Evolutionary conservation across 1,140 invertebrate species (phyloP).

Genomic region (Onthophagus taurus): DNA sequence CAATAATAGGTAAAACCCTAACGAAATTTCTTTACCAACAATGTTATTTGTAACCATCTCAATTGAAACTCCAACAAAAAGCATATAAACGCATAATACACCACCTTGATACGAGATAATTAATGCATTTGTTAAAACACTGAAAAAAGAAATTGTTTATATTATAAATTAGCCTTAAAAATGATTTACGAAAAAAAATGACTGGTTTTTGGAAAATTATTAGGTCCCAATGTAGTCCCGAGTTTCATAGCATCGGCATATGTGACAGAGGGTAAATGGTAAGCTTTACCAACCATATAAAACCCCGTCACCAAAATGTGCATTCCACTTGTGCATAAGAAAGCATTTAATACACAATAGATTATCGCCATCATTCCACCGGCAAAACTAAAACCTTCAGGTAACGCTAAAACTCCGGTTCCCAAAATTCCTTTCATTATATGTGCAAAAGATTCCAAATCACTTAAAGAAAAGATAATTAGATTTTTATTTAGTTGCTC

Average conservation of each 20-base stretch:
- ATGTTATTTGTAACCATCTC: constrained; percentile 2
- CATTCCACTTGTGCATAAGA: constrained; percentile 55
- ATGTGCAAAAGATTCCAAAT: constrained; percentile 46
- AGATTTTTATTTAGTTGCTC: too few species aligned
- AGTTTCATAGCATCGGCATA: constrained; percentile 1
- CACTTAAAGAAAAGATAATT: constrained; percentile 1
- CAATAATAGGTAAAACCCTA: not conserved
- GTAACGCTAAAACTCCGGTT: constrained; percentile 62
- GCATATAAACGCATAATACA: constrained; percentile 3
- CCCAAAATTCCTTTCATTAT: constrained; percentile 56
- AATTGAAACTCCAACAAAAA: constrained; percentile 4
- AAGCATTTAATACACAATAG: constrained; percentile 45
- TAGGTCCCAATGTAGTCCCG: not conserved
- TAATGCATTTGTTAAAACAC: not conserved
- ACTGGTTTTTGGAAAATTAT: not conserved
- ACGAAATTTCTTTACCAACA: not conserved
- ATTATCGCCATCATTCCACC: constrained; percentile 49
- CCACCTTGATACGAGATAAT: constrained; percentile 6
- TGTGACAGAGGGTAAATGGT: not conserved
- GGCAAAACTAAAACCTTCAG: constrained; percentile 52
- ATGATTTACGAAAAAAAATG: too few species aligned
- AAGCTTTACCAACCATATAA: constrained; percentile 2
- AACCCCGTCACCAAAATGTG: constrained; percentile 39
- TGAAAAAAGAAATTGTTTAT: constrained; percentile 1
- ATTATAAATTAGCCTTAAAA: not conserved